Conservation (phyloP, 2,113 vertebrate genomes). For the Toxostoma redivivum region DNA sequence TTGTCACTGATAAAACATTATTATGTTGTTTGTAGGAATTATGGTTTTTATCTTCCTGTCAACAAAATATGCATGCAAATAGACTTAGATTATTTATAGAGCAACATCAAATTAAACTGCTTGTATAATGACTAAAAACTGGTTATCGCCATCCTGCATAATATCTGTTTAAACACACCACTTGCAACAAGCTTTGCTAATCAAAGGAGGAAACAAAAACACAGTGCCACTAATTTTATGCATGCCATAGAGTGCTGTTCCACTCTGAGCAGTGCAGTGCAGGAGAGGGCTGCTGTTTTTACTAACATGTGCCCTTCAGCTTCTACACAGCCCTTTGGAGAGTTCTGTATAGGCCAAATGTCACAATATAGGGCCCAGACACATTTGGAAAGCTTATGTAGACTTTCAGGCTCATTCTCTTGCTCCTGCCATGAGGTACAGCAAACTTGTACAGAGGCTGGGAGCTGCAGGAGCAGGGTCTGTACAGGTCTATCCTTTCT, state of each 20-base stretch:
- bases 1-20: constrained; percentile 41
- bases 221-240: constrained; percentile 36
- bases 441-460: not conserved
- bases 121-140: constrained; percentile 63
- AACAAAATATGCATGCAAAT: constrained; percentile 69
- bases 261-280: not conserved
- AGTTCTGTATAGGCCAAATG: not conserved
- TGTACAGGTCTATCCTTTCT: not conserved
- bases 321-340: not conserved
- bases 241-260: not conserved
- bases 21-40: constrained; percentile 62
- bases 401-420: not conserved
- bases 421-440: not conserved
- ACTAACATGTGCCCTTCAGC: not conserved
- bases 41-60: constrained; percentile 49
- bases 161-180: constrained; percentile 55
- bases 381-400: not conserved
- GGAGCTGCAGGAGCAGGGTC: not conserved
- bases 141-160: constrained; percentile 50
- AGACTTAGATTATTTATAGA: constrained; percentile 65
- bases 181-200: constrained; percentile 41
- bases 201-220: constrained; percentile 38
- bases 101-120: constrained; percentile 71
- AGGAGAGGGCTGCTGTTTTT: not conserved
- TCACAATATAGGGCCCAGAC: not conserved